phyloP scores from a whole-genome alignment of 2,797 vertebrate species.

The Falco novaeseelandiae region DNA sequence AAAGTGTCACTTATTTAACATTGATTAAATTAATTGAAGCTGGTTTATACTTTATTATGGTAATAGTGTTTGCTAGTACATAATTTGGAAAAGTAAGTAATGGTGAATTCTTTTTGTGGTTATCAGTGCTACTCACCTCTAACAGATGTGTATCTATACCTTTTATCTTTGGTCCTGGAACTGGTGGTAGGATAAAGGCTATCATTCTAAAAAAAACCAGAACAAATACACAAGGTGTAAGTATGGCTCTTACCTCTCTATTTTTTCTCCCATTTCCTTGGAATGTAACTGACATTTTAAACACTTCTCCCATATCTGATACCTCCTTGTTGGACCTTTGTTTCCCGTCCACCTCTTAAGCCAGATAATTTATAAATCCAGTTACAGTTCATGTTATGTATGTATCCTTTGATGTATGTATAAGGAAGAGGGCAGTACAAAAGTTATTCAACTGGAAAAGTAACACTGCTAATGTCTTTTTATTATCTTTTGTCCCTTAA shows the following conservation, averaged over 20 bases:
- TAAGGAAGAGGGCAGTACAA: background rate
- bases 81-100: background rate
- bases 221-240: background rate
- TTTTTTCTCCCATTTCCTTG: background rate
- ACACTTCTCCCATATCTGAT: background rate
- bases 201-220: constrained; percentile 80
- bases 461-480: background rate
- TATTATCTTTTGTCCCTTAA: background rate
- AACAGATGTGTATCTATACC: constrained; percentile 91
- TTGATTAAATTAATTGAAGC: background rate
- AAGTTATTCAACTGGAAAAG: background rate
- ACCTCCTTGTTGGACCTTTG: background rate
- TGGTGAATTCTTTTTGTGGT: background rate
- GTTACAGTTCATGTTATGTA: background rate
- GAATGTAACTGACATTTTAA: background rate
- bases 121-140: constrained; percentile 80
- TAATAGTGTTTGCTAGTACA: background rate
- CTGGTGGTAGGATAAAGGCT: constrained; percentile 87
- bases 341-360: background rate
- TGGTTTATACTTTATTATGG: background rate
- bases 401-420: background rate
- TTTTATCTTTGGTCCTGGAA: constrained; percentile 95
- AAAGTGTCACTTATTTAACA: background rate
- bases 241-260: background rate
- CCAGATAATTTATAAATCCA: background rate